phyloP scores from a whole-genome alignment of 2,113 vertebrate genomes.

The Poeciliopsis prolifica region DNA sequence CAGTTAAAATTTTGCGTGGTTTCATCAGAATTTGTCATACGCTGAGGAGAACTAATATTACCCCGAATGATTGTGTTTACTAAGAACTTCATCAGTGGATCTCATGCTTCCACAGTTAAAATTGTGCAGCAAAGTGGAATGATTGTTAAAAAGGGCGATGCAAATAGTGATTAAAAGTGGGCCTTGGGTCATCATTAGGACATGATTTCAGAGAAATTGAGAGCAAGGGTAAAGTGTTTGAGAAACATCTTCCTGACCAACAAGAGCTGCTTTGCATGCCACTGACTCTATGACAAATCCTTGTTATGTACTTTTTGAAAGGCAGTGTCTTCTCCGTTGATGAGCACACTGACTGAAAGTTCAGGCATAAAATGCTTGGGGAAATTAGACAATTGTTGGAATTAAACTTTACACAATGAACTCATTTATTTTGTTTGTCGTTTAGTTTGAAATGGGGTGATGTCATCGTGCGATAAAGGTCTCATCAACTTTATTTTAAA shows the following conservation, averaged over 20 bases:
- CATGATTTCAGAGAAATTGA: conserved; percentile 66
- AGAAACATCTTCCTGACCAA: conserved; percentile 69
- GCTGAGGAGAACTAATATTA: conserved; percentile 28
- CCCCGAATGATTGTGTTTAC: conserved; percentile 61
- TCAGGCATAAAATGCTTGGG: conserved; percentile 57
- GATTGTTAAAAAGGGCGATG: conserved; percentile 75
- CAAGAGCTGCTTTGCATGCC: conserved; percentile 47
- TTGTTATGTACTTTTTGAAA: conserved; percentile 54
- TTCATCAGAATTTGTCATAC: conserved; percentile 36
- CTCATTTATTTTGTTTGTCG: conserved; percentile 50
- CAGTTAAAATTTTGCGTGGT: conserved; percentile 2
- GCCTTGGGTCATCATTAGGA: conserved; percentile 80
- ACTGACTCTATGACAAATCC: conserved; percentile 53
- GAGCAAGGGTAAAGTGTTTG: conserved; percentile 57
- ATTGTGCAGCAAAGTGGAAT: conserved; percentile 77
- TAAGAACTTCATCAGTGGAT: conserved; percentile 64
- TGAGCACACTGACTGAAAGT: conserved; percentile 51
- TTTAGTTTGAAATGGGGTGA: conserved; percentile 49
- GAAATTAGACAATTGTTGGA: conserved; percentile 63
- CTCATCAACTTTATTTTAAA: conserved; percentile 41
- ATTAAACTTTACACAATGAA: conserved; percentile 57
- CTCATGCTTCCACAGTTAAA: conserved; percentile 57
- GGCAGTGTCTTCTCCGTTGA: conserved; percentile 62
- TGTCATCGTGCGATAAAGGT: conserved; percentile 46
- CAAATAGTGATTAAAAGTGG: conserved; percentile 77